phyloP scores from a whole-genome alignment of 2,113 vertebrate genomes.

The Capreolus pygargus region DNA sequence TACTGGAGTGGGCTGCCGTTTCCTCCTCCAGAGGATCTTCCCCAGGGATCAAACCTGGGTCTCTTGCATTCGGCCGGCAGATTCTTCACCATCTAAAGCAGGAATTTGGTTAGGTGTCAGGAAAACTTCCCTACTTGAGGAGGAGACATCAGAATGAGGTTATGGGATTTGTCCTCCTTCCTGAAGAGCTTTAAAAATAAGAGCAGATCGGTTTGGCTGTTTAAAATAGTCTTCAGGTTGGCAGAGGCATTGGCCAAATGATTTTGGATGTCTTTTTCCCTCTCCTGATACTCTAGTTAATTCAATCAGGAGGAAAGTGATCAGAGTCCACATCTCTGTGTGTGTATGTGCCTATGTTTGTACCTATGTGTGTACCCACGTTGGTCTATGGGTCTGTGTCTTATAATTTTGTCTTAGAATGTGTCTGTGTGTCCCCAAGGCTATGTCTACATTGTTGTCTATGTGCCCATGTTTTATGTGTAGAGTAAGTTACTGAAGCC shows the following conservation, averaged over 20 bases:
- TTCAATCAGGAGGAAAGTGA: not conserved
- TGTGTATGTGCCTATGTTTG: not conserved
- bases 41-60: not conserved
- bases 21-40: not conserved
- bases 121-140: not conserved
- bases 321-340: accelerated
- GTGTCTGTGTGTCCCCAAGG: not conserved
- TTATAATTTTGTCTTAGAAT: accelerated
- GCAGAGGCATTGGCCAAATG: not conserved
- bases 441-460: not conserved
- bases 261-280: not conserved
- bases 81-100: not conserved
- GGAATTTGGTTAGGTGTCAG: not conserved
- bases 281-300: not conserved
- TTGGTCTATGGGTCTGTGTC: not conserved
- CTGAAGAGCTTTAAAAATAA: not conserved
- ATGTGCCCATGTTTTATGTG: not conserved
- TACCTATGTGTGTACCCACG: accelerated
- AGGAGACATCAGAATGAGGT: not conserved
- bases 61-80: not conserved
- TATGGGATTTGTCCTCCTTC: not conserved
- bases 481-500: not conserved
- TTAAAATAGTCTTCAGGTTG: not conserved
- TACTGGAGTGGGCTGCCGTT: not conserved
- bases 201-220: too few relatives aligned